phyloP scores from a whole-genome alignment of 2,888 invertebrate species.

The Matsumyia berberina region DNA sequence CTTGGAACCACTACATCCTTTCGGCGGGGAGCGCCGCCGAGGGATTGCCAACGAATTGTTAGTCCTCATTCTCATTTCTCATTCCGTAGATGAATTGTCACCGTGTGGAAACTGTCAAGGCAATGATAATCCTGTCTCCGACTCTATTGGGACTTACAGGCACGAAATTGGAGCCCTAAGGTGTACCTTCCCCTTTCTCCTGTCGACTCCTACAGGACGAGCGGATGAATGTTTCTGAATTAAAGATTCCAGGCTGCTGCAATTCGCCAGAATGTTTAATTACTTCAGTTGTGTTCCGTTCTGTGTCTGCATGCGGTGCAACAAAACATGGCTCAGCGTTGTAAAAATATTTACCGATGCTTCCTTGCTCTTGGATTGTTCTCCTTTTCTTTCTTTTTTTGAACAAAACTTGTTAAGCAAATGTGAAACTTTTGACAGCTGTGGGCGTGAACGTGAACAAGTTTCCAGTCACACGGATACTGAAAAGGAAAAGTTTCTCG shows the following conservation, averaged over 20 bases:
- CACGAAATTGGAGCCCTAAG: constrained; percentile 49
- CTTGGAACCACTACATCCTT: constrained; percentile 40
- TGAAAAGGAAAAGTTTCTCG: constrained; percentile 19
- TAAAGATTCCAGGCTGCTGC: constrained; percentile 49
- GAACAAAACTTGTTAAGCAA: constrained; percentile 51
- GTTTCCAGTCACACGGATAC: not conserved
- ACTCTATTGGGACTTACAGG: constrained; percentile 45
- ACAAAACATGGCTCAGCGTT: constrained; percentile 16
- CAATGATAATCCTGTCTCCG: constrained; percentile 68
- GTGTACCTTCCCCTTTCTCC: not conserved
- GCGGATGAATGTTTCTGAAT: constrained; percentile 16
- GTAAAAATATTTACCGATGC: constrained; percentile 5
- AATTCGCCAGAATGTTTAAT: constrained; percentile 67
- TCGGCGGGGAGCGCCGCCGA: constrained; percentile 5
- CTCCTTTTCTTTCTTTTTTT: not conserved
- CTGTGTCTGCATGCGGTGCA: constrained; percentile 38
- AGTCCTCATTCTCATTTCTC: constrained; percentile 24
- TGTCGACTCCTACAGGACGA: not conserved
- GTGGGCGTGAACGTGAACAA: constrained; percentile 60
- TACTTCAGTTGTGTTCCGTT: constrained; percentile 56
- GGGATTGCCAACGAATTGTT: constrained; percentile 33
- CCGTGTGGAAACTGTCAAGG: constrained; percentile 65
- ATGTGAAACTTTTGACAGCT: constrained; percentile 67
- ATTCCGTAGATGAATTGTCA: constrained; percentile 66
- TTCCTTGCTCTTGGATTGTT: not conserved